A percentile compares a stretch with the other conserved stretches of the same genome.
These are phyloP conservation scores for Tineola bisselliella DNA, from an alignment of 2,888 invertebrate species.

Conservation along the genomic window DNA sequence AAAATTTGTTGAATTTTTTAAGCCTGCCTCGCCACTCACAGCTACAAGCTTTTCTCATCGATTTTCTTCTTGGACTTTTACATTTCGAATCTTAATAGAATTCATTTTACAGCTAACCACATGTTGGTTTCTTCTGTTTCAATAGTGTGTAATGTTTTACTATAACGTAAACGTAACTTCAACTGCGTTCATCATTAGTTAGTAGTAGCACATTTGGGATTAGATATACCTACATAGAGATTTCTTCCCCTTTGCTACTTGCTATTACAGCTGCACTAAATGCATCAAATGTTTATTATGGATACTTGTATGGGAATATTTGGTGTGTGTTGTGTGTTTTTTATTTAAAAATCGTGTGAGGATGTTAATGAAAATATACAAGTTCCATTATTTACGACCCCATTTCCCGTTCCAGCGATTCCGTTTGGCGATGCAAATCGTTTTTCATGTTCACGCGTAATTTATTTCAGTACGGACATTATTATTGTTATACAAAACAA, in stretches of 20 bases:
- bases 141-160: too few relatives aligned
- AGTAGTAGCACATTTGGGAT: too few relatives aligned
- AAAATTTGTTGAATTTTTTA: not conserved
- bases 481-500: not conserved
- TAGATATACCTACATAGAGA: too few relatives aligned
- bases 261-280: too few relatives aligned
- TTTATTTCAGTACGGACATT: not conserved
- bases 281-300: too few relatives aligned
- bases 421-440: constrained; percentile 6
- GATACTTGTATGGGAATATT: too few relatives aligned
- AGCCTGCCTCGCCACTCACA: not conserved
- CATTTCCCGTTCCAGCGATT: not conserved
- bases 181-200: too few relatives aligned
- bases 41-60: not conserved
- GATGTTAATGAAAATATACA: not conserved
- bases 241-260: too few relatives aligned
- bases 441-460: constrained; percentile 8
- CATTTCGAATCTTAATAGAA: too few relatives aligned
- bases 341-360: not conserved
- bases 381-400: not conserved
- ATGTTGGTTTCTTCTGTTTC: too few relatives aligned
- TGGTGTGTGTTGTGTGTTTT: not conserved
- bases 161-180: too few relatives aligned
- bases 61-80: not conserved
- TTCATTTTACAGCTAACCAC: too few relatives aligned